Evolutionary conservation across 1,140 invertebrate species (phyloP), one percentile per base, ranked within the genome.

Genomic region (Limonius californicus): DNA sequence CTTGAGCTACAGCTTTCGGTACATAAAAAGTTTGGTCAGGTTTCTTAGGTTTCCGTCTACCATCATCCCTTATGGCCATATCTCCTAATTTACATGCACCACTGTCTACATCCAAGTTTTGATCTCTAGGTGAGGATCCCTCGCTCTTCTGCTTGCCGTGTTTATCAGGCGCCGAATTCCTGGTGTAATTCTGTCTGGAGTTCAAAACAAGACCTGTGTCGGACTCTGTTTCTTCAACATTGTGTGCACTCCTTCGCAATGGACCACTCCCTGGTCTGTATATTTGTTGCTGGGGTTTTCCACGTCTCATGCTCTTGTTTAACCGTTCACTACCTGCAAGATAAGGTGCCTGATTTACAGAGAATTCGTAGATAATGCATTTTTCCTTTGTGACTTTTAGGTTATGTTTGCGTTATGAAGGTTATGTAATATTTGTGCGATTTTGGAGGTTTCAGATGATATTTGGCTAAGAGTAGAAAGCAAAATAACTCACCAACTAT

Each of bases 251-350:
- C 70, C 84, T 85, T 63, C 79, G 76, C 30, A 85, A 73, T 35
- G 82, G 82, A 58, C 85, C 84, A 76, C 83, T 84, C 53, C 85
- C 84, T 57, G 85, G 85, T 62, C 78, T 79, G 61, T 87, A 87
- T 27, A 85, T 77, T 72, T 78, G 75, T 70, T 80, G 79, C 45
- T 80, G 76, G 62, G 81, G 81, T 67, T 71, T 76, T 19, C 68
- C 67, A 59, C 72, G 70, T 68, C 64, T 70, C 72, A 74, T 77
- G 69, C 68, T 74, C 63, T 67, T 67, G 59, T 39, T 39, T 64
- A 42, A 23, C n/a, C 54, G 53, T 21, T 55, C 23, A 21, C n/a
- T 45, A 59, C 65, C 64, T 65, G n/a, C 35, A 14, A 59, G 15
- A 45, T 55, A 57, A 50, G 50, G 15, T 45, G 12, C 11, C 30